Evolutionary conservation across 1,140 invertebrate genomes (phyloP), one percentile per base, ranked within the genome.

Genomic region (Drosophila insularis): DNA sequence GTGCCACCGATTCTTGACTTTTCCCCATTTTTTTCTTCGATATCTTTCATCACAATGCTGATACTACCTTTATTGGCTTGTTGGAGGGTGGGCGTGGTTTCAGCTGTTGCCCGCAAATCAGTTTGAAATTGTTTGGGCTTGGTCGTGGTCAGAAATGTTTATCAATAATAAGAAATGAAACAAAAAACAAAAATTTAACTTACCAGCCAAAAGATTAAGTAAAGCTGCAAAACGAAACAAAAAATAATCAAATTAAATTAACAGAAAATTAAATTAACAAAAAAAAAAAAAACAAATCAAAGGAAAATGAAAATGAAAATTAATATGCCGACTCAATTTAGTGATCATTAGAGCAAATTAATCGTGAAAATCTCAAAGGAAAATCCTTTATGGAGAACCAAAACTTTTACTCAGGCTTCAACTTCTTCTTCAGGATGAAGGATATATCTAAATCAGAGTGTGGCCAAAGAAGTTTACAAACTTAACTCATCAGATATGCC

Each of bases 401-500:
- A 77, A 78, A 37, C 71, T 77, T 3, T 31, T 62, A 55, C 50
- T 19, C 55, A 69, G 59, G 58, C 72, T 61, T 60, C 62, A 43
- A 46, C 43, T 46, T 43, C 40, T 43, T 46, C 43, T 17, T 17
- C 7, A 69, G 72, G 72, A 61, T 63, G 73, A 71, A 68, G 17
- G 19, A 17, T 43, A 63, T 11, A 68, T 39, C 71, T 55, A 59
- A 78, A 55, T 71, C 63, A 68, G 65, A 40, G 8, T 58, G 43
- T 46, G 43, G 60, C 68, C 35, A 53, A 71, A 58, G 39, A 87
- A 86, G 71, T 87, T 87, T 79, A 56, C 56, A 62, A 67, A 86
- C 84, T 86, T 89, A 66, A 79, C 84, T 87, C 76, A 87, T 87
- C 82, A 82, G 82, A 87, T 80, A 82, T 80, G 82, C 82, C 69